These are phyloP conservation scores for Neosilurus hyrtlii DNA, from an alignment of 2,797 vertebrate genomes.

Conservation along the genomic window DNA sequence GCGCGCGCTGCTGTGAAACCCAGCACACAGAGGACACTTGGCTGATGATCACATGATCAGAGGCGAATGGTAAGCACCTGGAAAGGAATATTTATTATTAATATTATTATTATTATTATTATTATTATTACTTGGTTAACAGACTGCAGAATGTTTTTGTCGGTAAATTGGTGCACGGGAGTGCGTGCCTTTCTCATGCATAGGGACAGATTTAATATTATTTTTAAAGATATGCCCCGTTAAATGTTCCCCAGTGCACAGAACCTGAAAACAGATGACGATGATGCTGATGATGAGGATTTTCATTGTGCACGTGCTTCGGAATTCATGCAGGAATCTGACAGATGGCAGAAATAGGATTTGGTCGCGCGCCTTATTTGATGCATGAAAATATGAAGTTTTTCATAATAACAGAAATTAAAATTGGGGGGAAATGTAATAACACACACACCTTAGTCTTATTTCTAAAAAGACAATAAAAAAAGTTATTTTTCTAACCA, in stretches of 20 bases:
- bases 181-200: background rate
- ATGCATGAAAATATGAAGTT: background rate
- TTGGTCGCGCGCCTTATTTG: background rate
- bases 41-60: background rate
- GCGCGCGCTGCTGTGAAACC: background rate
- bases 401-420: background rate
- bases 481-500: background rate
- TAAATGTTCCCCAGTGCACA: background rate
- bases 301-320: background rate
- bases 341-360: background rate
- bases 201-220: background rate
- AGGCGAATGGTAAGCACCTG: background rate
- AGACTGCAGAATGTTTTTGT: background rate
- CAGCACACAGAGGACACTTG: background rate
- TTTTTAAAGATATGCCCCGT: background rate
- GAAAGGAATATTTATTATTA: background rate
- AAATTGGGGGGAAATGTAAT: no score
- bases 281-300: background rate
- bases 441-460: background rate
- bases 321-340: background rate
- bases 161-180: background rate
- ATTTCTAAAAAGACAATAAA: no score
- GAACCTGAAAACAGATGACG: background rate
- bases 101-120: background rate
- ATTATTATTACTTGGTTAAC: background rate